A percentile compares a stretch with the other conserved stretches of the same genome.
These are phyloP conservation scores for Gastracanthus pulcherrimus DNA, from an alignment of 2,888 invertebrate species.

Conservation along the genomic window DNA sequence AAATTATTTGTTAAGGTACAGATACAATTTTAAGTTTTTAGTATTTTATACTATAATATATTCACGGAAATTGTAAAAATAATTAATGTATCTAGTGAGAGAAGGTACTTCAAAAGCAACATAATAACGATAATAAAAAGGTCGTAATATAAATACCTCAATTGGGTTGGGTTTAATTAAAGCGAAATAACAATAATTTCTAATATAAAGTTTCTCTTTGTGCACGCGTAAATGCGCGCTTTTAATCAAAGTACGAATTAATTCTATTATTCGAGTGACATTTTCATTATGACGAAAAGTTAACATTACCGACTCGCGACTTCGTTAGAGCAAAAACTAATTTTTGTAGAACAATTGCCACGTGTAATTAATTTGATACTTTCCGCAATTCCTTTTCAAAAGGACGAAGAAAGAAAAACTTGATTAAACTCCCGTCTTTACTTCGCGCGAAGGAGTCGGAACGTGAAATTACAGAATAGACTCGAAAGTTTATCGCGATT, in stretches of 20 bases:
- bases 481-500: constrained; percentile 38
- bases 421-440: constrained; percentile 50
- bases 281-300: constrained; percentile 47
- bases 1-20: not conserved
- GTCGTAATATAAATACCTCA: not conserved
- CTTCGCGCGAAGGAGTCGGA: constrained; percentile 20
- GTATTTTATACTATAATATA: no score
- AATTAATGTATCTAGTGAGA: no score
- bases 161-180: constrained; percentile 40
- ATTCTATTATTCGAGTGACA: constrained; percentile 44
- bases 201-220: constrained; percentile 47
- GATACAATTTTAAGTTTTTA: no score
- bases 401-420: constrained; percentile 14
- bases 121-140: not conserved
- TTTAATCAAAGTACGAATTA: constrained; percentile 52
- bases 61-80: no score
- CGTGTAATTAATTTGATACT: constrained; percentile 45
- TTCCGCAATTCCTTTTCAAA: not conserved
- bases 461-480: constrained; percentile 42
- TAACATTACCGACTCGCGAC: constrained; percentile 17
- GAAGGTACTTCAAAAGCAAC: no score
- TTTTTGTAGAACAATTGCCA: constrained; percentile 40
- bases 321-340: constrained; percentile 39
- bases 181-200: constrained; percentile 41
- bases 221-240: constrained; percentile 16